Percentiles rank a stretch among this genome's conserved stretches.
Evolutionary conservation across 1,140 invertebrate species (phyloP).

Genomic region (Pseudachorutes palmiensis): DNA sequence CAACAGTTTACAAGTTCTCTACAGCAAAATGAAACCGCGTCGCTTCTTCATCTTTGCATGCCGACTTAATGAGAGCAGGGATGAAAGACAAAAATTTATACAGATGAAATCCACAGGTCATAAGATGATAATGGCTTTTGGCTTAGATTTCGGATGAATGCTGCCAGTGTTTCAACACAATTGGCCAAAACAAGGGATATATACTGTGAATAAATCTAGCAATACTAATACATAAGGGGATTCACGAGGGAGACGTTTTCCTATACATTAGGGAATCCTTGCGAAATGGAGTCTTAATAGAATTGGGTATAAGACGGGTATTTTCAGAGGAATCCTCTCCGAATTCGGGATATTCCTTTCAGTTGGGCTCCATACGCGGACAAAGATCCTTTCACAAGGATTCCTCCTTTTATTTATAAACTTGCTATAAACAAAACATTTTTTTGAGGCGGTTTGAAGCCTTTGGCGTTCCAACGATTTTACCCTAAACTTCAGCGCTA

Average conservation of each 20-base stretch:
- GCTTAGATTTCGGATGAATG: too few species aligned
- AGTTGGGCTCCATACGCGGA: background rate
- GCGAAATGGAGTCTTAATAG: too few species aligned
- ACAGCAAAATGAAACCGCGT: background rate
- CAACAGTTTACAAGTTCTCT: background rate
- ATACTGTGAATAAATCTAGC: too few species aligned
- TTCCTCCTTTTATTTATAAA: conserved; percentile 1
- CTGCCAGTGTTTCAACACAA: too few species aligned
- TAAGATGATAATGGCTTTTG: too few species aligned
- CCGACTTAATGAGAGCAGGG: too few species aligned
- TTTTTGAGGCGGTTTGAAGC: background rate
- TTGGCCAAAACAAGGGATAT: too few species aligned
- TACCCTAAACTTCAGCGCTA: background rate
- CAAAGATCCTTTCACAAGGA: background rate
- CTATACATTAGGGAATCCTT: too few species aligned
- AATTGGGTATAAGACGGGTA: conserved; percentile 3
- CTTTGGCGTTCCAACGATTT: background rate
- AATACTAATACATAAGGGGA: too few species aligned
- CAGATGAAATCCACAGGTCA: too few species aligned
- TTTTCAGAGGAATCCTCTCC: background rate
- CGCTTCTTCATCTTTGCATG: too few species aligned
- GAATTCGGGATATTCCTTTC: background rate
- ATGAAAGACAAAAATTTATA: background rate
- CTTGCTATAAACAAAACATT: background rate
- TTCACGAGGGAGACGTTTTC: too few species aligned